Conservation (phyloP, 1,140 invertebrate genomes). For the Druon quercuslanigerum region DNA sequence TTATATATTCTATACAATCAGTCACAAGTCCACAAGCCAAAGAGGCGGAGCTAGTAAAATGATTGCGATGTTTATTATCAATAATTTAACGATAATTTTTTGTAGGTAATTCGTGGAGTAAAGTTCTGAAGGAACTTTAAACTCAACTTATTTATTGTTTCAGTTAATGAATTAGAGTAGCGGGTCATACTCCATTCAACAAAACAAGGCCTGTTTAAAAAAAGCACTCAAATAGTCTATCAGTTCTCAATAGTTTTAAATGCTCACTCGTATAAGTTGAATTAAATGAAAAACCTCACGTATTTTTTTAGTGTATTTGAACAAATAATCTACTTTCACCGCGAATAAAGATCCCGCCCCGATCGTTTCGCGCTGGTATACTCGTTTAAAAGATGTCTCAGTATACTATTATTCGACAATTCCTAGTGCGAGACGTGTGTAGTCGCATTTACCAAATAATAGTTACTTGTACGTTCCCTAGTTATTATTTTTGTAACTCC, state of each 20-base stretch:
- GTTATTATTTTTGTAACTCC: slow-evolving; percentile 39
- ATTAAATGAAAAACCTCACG: too few species aligned
- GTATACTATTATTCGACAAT: slow-evolving; percentile 31
- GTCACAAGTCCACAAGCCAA: slow-evolving; percentile 72
- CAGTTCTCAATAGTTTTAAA: too few species aligned
- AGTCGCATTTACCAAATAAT: slow-evolving; percentile 48
- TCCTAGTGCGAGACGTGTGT: slow-evolving; percentile 23
- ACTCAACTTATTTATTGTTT: too few species aligned
- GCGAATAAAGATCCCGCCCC: background rate
- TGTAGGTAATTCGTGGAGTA: background rate
- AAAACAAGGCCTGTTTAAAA: too few species aligned
- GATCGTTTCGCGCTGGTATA: slow-evolving; percentile 38
- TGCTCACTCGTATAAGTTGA: too few species aligned
- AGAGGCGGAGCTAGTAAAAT: slow-evolving; percentile 72
- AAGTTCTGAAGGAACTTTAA: too few species aligned
- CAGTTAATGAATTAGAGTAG: background rate
- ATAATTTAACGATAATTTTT: slow-evolving; percentile 22
- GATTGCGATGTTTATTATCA: slow-evolving; percentile 35
- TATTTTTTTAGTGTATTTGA: background rate
- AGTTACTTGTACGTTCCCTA: slow-evolving; percentile 44
- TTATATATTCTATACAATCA: slow-evolving; percentile 68
- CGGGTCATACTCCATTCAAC: slow-evolving; percentile 34
- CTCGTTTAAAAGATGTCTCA: slow-evolving; percentile 42
- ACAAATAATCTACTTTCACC: slow-evolving; percentile 11
- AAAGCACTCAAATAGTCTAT: too few species aligned